Conservation (phyloP, 2,888 invertebrate species). For the Cremastinae sp. region DNA sequence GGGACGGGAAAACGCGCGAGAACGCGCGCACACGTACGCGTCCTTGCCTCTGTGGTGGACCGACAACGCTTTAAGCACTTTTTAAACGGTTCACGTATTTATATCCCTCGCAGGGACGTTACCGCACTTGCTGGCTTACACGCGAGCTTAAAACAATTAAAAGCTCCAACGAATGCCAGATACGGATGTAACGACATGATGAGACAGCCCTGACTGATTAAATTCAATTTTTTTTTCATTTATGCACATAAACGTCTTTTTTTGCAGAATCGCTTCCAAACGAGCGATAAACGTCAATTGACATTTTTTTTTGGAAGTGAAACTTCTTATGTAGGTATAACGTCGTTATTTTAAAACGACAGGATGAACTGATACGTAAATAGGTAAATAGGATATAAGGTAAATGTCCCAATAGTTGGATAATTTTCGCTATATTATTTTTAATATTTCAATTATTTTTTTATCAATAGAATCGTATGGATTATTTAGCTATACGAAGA, state of each 20-base stretch:
- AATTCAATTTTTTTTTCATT: background rate
- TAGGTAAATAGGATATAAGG: no score
- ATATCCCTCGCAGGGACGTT: conserved; percentile 58
- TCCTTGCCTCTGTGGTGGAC: conserved; percentile 45
- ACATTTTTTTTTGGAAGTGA: no score
- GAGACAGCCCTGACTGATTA: conserved; percentile 20
- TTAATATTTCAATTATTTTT: no score
- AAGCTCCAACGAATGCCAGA: conserved; percentile 64
- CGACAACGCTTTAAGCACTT: conserved; percentile 66
- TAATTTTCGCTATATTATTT: no score
- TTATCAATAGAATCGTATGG: no score
- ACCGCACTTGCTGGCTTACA: conserved; percentile 50
- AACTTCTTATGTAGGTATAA: no score
- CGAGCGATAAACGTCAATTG: no score
- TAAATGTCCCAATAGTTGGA: no score
- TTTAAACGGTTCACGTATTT: conserved; percentile 66
- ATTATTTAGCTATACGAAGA: no score
- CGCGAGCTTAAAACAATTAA: conserved; percentile 76
- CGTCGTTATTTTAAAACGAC: no score
- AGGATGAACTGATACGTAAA: no score
- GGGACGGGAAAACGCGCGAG: conserved; percentile 21
- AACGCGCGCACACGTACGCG: conserved; percentile 19
- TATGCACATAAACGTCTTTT: background rate
- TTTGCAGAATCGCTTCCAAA: background rate
- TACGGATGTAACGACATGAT: conserved; percentile 45